Percentiles rank a stretch among this genome's conserved stretches.
Conservation (phyloP, 2,113 vertebrate species). For the Panurus biarmicus region DNA sequence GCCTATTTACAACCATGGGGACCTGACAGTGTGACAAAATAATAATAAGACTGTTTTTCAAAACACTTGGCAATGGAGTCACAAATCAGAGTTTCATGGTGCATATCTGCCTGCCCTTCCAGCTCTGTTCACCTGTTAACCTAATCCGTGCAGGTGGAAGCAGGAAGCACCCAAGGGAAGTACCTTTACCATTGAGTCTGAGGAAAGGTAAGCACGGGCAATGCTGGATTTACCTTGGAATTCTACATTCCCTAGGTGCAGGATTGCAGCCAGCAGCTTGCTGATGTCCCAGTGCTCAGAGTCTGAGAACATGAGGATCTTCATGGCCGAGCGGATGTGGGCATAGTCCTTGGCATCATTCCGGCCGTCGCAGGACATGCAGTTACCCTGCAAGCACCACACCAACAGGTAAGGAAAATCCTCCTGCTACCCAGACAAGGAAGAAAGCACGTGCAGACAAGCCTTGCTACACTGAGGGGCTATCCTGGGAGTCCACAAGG, state of each 20-base stretch:
- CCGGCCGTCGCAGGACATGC: constrained; percentile 81
- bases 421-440: neutral
- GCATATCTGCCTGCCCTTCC: neutral
- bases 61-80: neutral
- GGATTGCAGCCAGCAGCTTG: constrained; percentile 87
- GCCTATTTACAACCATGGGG: neutral
- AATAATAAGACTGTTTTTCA: neutral
- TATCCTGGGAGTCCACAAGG: neutral
- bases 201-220: neutral
- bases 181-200: neutral
- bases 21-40: neutral
- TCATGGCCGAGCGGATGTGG: constrained; percentile 88
- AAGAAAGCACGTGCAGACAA: neutral
- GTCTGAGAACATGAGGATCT: constrained; percentile 91
- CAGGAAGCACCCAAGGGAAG: neutral
- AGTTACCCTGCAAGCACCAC: constrained; percentile 77
- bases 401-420: neutral
- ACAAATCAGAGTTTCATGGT: neutral
- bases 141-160: neutral
- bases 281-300: constrained; percentile 87
- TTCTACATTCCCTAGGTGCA: constrained; percentile 88
- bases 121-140: neutral
- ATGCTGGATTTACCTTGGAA: constrained; percentile 77
- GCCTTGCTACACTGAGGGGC: neutral
- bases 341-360: constrained; percentile 84